phyloP scores from a whole-genome alignment of 2,113 vertebrate genomes.

The Oxygymnocypris stewartii region DNA sequence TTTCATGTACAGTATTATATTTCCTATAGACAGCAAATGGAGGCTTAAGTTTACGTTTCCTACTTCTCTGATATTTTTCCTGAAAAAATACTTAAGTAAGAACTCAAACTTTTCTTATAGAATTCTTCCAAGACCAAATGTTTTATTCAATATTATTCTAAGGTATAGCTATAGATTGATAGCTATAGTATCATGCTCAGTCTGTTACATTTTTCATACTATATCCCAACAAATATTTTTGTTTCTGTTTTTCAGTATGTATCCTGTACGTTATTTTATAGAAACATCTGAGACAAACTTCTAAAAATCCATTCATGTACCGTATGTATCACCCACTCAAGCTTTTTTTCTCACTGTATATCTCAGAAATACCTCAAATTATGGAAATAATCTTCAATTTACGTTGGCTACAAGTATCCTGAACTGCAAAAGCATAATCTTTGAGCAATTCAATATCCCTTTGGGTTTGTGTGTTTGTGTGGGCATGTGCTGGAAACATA shows the following conservation, averaged over 20 bases:
- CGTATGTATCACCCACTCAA: neutral
- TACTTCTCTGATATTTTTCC: neutral
- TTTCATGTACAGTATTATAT: neutral
- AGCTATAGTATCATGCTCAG: neutral
- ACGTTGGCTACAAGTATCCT: neutral
- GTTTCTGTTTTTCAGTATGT: neutral
- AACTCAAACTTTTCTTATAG: neutral
- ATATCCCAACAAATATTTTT: neutral
- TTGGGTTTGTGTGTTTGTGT: slow-evolving; percentile 12
- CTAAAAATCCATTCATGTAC: too few relatives aligned
- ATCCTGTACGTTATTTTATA: neutral
- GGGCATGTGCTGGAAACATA: neutral
- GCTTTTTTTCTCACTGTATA: too few relatives aligned
- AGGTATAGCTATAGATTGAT: too few relatives aligned
- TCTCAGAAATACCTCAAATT: neutral
- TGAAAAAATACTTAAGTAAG: neutral
- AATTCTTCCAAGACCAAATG: neutral
- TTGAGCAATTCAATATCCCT: neutral
- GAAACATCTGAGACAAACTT: neutral
- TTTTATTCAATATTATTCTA: too few relatives aligned
- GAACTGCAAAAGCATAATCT: neutral
- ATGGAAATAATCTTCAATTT: neutral
- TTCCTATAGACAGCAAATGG: neutral
- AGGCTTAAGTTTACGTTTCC: neutral
- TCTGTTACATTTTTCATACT: neutral